These are phyloP conservation scores for Halcyon leucocephala DNA, from an alignment of 2,797 vertebrate species.

Conservation along the genomic window DNA sequence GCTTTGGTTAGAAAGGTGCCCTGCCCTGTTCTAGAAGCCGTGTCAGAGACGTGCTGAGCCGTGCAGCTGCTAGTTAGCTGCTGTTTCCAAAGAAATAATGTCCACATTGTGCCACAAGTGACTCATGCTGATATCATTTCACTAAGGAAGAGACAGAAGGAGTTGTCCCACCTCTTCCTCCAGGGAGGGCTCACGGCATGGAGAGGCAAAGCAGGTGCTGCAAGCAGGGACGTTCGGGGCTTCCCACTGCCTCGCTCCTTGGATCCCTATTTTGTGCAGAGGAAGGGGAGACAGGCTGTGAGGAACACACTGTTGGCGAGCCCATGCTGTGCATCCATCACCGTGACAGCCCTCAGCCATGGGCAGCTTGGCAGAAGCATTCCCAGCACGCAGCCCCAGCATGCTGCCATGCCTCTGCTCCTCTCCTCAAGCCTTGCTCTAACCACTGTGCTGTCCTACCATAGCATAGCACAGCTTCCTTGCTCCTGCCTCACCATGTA, in stretches of 20 bases:
- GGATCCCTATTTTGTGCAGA: not conserved
- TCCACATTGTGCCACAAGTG: conserved; percentile 29
- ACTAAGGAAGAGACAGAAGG: conserved; percentile 7
- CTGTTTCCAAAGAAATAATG: conserved; percentile 55
- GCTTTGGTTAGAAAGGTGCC: conserved; percentile 59
- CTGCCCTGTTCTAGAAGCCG: conserved; percentile 65
- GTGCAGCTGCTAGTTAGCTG: conserved; percentile 67
- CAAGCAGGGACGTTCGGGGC: not conserved
- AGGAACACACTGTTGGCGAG: not conserved
- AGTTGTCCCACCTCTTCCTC: conserved; percentile 31
- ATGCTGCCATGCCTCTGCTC: rapidly evolving
- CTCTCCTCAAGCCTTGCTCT: not conserved
- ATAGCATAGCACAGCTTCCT: rapidly evolving
- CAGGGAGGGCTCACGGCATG: not conserved
- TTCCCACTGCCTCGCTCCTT: not conserved
- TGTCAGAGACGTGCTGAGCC: conserved; percentile 49
- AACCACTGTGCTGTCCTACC: not conserved
- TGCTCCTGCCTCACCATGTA: not conserved
- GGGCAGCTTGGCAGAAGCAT: not conserved
- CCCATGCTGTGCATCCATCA: not conserved
- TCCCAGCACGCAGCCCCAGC: not conserved
- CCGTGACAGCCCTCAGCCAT: not conserved
- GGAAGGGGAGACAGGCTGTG: not conserved
- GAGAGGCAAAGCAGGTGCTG: not conserved
- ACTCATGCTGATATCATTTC: conserved; percentile 52